These are phyloP conservation scores for Acomys russatus DNA, from an alignment of 2,797 vertebrate species.

Conservation along the genomic window DNA sequence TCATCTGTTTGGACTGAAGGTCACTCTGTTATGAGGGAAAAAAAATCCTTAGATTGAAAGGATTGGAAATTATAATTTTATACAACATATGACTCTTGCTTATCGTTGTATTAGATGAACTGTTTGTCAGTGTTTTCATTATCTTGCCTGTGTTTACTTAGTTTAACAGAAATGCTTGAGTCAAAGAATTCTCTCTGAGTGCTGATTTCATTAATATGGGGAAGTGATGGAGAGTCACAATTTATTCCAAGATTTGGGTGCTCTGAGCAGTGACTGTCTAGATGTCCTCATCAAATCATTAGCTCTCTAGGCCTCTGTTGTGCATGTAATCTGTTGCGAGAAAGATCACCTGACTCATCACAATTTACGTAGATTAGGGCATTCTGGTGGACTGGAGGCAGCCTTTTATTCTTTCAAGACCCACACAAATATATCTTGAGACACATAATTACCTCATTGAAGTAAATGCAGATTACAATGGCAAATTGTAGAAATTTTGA, in stretches of 20 bases:
- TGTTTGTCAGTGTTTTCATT: not conserved
- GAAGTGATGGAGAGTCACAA: not conserved
- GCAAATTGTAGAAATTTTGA: conserved; percentile 34
- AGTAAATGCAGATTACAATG: not conserved
- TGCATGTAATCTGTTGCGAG: not conserved
- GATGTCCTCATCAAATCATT: not conserved
- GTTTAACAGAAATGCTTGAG: not conserved
- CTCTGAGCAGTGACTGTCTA: not conserved
- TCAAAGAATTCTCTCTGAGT: not conserved
- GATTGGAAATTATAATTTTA: not conserved
- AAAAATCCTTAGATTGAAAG: not conserved
- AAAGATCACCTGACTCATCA: conserved; percentile 41
- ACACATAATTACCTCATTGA: conserved; percentile 57
- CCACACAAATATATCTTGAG: conserved; percentile 46
- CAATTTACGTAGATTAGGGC: conserved; percentile 28
- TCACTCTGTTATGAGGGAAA: not conserved
- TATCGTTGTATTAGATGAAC: not conserved
- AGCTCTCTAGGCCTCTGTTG: not conserved
- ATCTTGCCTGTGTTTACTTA: not conserved
- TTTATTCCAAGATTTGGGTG: not conserved
- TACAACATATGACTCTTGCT: not conserved
- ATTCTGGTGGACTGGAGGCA: not conserved
- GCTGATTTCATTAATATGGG: not conserved
- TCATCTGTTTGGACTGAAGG: conserved; percentile 5
- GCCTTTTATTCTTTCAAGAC: conserved; percentile 55